Evolutionary conservation across 2,797 vertebrate species (phyloP).

Genomic region (Enteromius unitaeniatus): DNA sequence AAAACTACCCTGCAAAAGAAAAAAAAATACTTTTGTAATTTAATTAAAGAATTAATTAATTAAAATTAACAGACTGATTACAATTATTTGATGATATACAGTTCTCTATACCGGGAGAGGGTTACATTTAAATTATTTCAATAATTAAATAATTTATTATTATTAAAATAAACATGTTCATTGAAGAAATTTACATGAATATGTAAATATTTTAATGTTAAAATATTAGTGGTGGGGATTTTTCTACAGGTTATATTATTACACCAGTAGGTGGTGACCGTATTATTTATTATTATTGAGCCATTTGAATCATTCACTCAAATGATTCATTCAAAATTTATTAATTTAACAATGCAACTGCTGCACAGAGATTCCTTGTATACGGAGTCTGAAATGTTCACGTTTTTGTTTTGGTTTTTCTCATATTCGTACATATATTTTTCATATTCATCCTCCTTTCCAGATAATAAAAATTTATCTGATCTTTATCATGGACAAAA

Average conservation of each 20-base stretch:
- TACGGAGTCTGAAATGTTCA: too few species aligned
- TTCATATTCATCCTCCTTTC: too few species aligned
- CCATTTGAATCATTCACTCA: neutral
- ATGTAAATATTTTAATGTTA: neutral
- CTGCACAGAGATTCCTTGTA: too few species aligned
- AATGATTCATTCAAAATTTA: neutral
- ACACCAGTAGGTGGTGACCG: neutral
- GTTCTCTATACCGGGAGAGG: neutral
- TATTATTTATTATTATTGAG: neutral
- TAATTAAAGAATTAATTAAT: too few species aligned
- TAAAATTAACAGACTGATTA: too few species aligned
- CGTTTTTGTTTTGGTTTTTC: too few species aligned
- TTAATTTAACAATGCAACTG: too few species aligned
- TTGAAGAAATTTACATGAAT: neutral
- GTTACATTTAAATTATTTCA: neutral
- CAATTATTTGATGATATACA: neutral
- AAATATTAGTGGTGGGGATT: neutral
- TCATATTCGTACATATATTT: too few species aligned
- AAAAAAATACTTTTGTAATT: too few species aligned
- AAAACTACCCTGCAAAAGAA: too few species aligned
- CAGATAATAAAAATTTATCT: too few species aligned
- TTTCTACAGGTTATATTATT: neutral
- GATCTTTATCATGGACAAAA: too few species aligned
- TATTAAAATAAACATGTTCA: neutral
- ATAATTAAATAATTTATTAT: neutral